Percentiles rank a stretch among this genome's conserved stretches.
phyloP scores from a whole-genome alignment of 2,888 invertebrate genomes.

The Parnassius apollo region DNA sequence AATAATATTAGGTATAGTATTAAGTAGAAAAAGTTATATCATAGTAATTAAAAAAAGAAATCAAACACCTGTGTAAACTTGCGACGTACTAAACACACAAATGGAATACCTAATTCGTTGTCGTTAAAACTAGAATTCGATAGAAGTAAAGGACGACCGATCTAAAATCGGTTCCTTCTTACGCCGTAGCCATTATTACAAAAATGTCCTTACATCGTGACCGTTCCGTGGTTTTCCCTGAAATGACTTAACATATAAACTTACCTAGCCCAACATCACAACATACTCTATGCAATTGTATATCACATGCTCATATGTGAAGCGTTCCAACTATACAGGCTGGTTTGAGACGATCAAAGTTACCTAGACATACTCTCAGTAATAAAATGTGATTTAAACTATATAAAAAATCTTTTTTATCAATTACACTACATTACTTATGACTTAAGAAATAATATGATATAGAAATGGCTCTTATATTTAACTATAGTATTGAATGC shows the following conservation, averaged over 20 bases:
- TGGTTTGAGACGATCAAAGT: background rate
- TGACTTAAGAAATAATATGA: slow-evolving; percentile 65
- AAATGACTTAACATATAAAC: slow-evolving; percentile 37
- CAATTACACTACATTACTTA: slow-evolving; percentile 56
- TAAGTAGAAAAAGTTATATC: background rate
- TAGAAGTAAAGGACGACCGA: slow-evolving; percentile 29
- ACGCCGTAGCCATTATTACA: slow-evolving; percentile 12
- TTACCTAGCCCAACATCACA: slow-evolving; percentile 75
- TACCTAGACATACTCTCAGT: background rate
- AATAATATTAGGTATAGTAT: background rate
- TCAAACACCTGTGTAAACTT: slow-evolving; percentile 39
- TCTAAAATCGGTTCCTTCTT: background rate
- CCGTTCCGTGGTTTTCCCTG: slow-evolving; percentile 23
- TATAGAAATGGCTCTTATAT: slow-evolving; percentile 69
- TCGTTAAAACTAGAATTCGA: slow-evolving; percentile 47
- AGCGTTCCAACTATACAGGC: slow-evolving; percentile 11
- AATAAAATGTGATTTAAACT: slow-evolving; percentile 17
- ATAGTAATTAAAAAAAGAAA: background rate
- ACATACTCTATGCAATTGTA: slow-evolving; percentile 47
- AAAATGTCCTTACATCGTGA: slow-evolving; percentile 4
- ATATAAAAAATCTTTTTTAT: slow-evolving; percentile 40
- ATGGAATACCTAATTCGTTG: slow-evolving; percentile 65
- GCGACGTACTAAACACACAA: slow-evolving; percentile 37
- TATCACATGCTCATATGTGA: slow-evolving; percentile 34
- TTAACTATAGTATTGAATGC: slow-evolving; percentile 14